These are phyloP conservation scores for Solea senegalensis DNA, from an alignment of 2,113 vertebrate species.

Conservation along the genomic window DNA sequence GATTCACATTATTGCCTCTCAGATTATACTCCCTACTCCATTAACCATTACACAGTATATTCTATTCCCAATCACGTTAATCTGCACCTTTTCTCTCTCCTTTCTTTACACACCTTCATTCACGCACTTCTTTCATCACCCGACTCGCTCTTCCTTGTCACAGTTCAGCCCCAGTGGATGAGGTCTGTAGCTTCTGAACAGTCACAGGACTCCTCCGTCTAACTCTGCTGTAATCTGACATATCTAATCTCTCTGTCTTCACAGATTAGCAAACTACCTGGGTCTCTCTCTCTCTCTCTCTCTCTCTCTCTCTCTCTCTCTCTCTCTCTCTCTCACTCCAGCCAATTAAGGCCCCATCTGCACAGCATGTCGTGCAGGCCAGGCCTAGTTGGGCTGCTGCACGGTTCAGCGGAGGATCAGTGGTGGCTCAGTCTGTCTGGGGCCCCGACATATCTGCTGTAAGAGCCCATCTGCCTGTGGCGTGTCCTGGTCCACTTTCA, in stretches of 20 bases:
- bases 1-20: too few relatives aligned
- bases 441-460: conserved; percentile 55
- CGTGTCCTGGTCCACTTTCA: conserved; percentile 76
- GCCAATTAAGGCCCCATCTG: conserved; percentile 69
- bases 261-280: conserved; percentile 61
- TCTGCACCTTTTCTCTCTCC: background rate
- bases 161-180: conserved; percentile 34
- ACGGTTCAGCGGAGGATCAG: conserved; percentile 51
- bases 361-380: conserved; percentile 34
- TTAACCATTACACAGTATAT: background rate
- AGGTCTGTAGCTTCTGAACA: conserved; percentile 43
- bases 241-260: conserved; percentile 69
- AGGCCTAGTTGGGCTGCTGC: conserved; percentile 26
- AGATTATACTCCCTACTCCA: too few relatives aligned
- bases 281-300: conserved; percentile 18
- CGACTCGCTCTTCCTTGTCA: background rate
- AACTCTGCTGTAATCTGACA: conserved; percentile 71
- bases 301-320: background rate
- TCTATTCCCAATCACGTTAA: background rate
- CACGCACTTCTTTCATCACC: background rate
- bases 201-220: conserved; percentile 51
- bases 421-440: conserved; percentile 60
- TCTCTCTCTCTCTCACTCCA: background rate
- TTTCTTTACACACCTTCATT: background rate
- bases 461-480: conserved; percentile 64